Evolutionary conservation across 2,113 vertebrate species (phyloP).

Genomic region (Mobula birostris): DNA sequence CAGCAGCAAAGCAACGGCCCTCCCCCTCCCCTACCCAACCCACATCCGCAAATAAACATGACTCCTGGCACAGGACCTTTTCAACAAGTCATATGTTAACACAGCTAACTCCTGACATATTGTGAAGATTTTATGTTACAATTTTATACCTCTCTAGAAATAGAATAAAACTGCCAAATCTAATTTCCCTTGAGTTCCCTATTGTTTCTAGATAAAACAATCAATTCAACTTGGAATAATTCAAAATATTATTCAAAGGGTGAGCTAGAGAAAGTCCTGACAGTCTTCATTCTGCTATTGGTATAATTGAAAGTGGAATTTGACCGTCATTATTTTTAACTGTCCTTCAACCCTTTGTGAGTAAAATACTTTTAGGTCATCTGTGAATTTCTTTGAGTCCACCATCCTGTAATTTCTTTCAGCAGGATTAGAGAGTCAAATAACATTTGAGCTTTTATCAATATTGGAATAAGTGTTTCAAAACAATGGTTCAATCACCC

Average conservation of each 20-base stretch:
- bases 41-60: background rate
- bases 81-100: background rate
- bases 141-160: background rate
- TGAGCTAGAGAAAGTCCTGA: background rate
- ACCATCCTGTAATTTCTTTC: background rate
- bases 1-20: too few relatives aligned
- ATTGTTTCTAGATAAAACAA: background rate
- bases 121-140: background rate
- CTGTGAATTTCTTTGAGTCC: background rate
- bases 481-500: background rate
- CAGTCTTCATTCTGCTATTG: background rate
- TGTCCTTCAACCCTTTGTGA: background rate
- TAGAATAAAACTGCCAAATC: background rate
- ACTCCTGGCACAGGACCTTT: background rate
- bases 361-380: constrained; percentile 10
- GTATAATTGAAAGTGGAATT: background rate
- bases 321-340: background rate
- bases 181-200: background rate
- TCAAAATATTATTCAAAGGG: background rate
- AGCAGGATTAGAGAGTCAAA: background rate
- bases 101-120: background rate
- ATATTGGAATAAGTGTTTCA: background rate
- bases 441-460: background rate
- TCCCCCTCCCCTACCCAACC: too few relatives aligned
- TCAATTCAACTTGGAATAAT: background rate